These are phyloP conservation scores for Synanthedon tipuliformis DNA, from an alignment of 2,888 invertebrate species.

Conservation along the genomic window DNA sequence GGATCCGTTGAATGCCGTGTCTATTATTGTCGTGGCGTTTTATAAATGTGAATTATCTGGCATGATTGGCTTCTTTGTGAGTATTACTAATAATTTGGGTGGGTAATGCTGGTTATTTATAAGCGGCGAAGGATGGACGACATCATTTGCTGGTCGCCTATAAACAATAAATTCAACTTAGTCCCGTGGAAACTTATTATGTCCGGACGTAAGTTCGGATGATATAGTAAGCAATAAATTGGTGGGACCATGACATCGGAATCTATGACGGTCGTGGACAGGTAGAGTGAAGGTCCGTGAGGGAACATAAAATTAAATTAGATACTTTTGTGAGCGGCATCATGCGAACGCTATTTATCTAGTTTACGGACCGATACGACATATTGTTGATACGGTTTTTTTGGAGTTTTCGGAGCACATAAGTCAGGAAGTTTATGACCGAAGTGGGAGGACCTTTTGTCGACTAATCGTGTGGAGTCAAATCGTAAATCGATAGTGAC, in stretches of 20 bases:
- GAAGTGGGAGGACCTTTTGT: constrained; percentile 4
- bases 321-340: constrained; percentile 22
- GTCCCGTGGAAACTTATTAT: constrained; percentile 37
- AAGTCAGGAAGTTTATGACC: constrained; percentile 10
- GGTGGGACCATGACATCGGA: constrained; percentile 35
- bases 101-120: constrained; percentile 10
- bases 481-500: not conserved
- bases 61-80: constrained; percentile 12
- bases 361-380: constrained; percentile 25
- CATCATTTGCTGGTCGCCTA: constrained; percentile 14
- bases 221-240: constrained; percentile 56
- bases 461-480: constrained; percentile 3
- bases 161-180: constrained; percentile 47
- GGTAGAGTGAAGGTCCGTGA: constrained; percentile 24
- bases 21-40: constrained; percentile 18
- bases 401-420: constrained; percentile 12
- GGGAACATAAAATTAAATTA: constrained; percentile 44
- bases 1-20: constrained; percentile 11
- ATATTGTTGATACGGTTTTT: constrained; percentile 27
- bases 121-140: constrained; percentile 12
- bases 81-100: not conserved
- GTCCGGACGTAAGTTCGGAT: constrained; percentile 38
- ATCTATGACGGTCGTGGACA: constrained; percentile 48
- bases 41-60: constrained; percentile 19
- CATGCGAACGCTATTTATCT: constrained; percentile 33